Base-by-base conservation (phyloP, 2,888 invertebrate genomes). In the Sisyra nigra region DNA sequence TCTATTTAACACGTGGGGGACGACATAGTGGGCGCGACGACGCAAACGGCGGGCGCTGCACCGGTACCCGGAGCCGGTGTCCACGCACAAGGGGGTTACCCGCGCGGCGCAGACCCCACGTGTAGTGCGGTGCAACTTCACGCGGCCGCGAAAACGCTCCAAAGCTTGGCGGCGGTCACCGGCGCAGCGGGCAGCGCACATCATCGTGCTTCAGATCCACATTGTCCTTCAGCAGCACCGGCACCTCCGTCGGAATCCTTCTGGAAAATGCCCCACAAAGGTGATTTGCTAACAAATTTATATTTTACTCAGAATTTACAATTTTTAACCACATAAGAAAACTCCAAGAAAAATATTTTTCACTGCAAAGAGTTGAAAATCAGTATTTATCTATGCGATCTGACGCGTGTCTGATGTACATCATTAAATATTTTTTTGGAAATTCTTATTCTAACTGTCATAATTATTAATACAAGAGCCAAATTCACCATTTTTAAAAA, bases 181-280 rank as follows among this genome's bases (percentile, higher is more conserved):
- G 62, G 62, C 62, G 62, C 34, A 15, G 35, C 35, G 14, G 17
- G 11, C 7, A 37, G 37, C 17, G 19, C 17, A 17, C 37, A 37
- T 11, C 17, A 19, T 19, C 33, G 11, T 69, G 62, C 65, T 69
- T 62, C 68, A 62, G 64, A 63, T 72, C 59, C 54, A 61, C 49
- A 58, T 61, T 50, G 40, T 34, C 58, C 61, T 49, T 65, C 67
- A 66, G 69, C 66, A 69, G 66, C 78, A 70, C 72, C 77, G 57
- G 67, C 68, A 64, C 71, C 72, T 65, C 74, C 74, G 71, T 75
- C 76, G 52, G 78, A 79, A 60, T 77, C 81, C 54, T 80, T 82
- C 63, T 83, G 82, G 82, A 83, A 84, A 67, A 84, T 84, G 83
- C 84, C 84, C 52, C 83, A 84, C 66, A 84, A 84, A 81, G 84